Evolutionary conservation across 2,797 vertebrate species (phyloP), one percentile per base, ranked within the genome.

Genomic region (Hapalemur alaotrensis): DNA sequence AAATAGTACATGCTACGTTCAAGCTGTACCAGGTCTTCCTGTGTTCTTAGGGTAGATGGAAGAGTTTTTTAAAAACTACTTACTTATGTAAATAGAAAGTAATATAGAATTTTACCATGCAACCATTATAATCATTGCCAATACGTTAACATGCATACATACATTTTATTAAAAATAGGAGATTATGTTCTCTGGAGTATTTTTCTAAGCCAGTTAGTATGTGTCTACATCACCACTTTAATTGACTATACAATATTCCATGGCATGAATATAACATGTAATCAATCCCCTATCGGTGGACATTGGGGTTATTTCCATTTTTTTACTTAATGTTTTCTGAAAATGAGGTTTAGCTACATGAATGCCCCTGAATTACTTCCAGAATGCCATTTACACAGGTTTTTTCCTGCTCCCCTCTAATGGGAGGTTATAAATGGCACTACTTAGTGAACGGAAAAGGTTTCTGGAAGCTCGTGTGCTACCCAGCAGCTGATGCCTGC

Each of bases 351-450:
- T 81, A 30, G 25, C 35, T 91, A 50, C 18, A 50, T 79, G 41
- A 41, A 41, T 94, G 70, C 30, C 46, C 30, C 48, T 67, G 13
- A 50, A 25, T 92, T 84, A 46, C 46, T 91, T 93, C 65, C 23
- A 82, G 76, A 94, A 73, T 81, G 30, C 72, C 59, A 81, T 65
- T 96, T 88, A 95, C 90, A 85, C 25, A 91, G 67, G 28, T 93
- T 79, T 87, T 17, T 17, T 65, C 57, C 28, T 52, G 15, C 35
- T 87, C 46, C 50, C 28, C 48, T 72, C 82, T 94, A 97, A 96
- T 83, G 88, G 69, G 89, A 95, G 43, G 69, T 97, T 96, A 95
- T 95, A 96, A 98, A 96, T 97, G 95, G 96, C 43, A 63, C 59
- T 84, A 87, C 70, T 96, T 96, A 96, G 70, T 52, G 59, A 96